Base-by-base conservation (phyloP, 2,113 vertebrate genomes). In the Corvus hawaiiensis region DNA sequence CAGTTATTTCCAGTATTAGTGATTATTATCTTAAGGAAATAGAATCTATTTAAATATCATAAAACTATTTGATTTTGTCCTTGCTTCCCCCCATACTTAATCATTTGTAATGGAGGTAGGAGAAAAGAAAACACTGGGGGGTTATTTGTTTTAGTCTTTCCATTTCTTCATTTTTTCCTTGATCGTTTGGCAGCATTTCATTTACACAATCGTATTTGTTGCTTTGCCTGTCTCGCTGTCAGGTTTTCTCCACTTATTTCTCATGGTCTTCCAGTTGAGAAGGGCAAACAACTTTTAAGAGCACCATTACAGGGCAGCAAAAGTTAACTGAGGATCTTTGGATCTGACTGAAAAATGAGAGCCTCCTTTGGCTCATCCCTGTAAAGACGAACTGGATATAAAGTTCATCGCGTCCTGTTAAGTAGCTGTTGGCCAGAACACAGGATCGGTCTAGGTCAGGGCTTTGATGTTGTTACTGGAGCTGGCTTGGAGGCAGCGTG, bases 391-490 rank as follows among this genome's bases (percentile, higher is more conserved):
- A 69, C 32, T 67, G 32, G 84, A 89, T 75, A 55, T 8, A 14
- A 81, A 90, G 91, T 92, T 96, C 88, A 89, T 75, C 7, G 0
- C 61, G 75, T 93, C 86, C 89, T 55, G 62, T 56, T 94, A 92
- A 96, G 89, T 86, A 83, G 88, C 78, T 84, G 37, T 48, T 92
- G 89, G 88, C 86, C 46, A 9, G 84, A 54, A 75, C 0, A 2
- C 24, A 35, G 72, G 35, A 74, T 68, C 0, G 1, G 86, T 21
- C 71, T 67, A 24, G 75, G 77, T 92, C 88, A 84, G 44, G 27
- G 39, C 84, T 97, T 97, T 95, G 93, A 96, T 93, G 56, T 72
- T 80, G 66, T 95, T 87, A 20, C 51, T 91, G 72, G 77, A 92
- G 63, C 82, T 92, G 76, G 51, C 66, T 68, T 37, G 89, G 92